Percentiles rank a stretch among this genome's conserved stretches.
Conservation (phyloP, 2,888 invertebrate genomes). For the Heliconius sara region DNA sequence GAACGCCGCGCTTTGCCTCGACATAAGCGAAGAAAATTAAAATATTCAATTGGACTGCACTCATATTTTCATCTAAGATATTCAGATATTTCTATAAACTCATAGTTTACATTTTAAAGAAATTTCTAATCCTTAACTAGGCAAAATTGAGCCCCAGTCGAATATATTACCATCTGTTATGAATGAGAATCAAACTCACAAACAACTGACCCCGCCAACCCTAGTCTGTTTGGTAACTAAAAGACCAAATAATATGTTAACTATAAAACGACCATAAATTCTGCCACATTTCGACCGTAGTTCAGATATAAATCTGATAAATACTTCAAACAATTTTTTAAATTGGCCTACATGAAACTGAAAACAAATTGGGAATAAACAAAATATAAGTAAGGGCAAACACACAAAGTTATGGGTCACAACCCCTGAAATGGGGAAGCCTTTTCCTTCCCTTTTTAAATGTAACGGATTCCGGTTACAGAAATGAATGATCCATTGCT, state of each 20-base stretch:
- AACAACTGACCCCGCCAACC: background rate
- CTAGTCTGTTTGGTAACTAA: background rate
- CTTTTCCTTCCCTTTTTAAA: conserved; percentile 3
- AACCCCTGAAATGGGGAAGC: conserved; percentile 3
- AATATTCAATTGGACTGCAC: too few species aligned
- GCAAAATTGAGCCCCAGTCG: too few species aligned
- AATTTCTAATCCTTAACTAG: too few species aligned
- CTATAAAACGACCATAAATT: background rate
- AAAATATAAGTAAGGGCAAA: conserved; percentile 11
- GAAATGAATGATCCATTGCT: conserved; percentile 19
- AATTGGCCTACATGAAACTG: background rate
- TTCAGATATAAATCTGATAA: background rate
- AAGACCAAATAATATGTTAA: background rate
- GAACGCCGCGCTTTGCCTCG: too few species aligned
- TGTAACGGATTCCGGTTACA: conserved; percentile 7
- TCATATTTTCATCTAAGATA: too few species aligned
- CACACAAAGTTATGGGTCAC: conserved; percentile 14
- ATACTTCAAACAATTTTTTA: background rate
- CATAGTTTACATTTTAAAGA: too few species aligned
- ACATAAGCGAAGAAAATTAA: too few species aligned
- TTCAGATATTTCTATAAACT: too few species aligned
- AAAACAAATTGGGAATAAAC: conserved; percentile 18
- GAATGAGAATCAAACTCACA: background rate
- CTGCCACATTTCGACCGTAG: background rate
- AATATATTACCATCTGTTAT: background rate